A percentile compares a stretch with the other conserved stretches of the same genome.
phyloP scores from a whole-genome alignment of 2,888 invertebrate species.

The Temnothorax ravouxi region DNA sequence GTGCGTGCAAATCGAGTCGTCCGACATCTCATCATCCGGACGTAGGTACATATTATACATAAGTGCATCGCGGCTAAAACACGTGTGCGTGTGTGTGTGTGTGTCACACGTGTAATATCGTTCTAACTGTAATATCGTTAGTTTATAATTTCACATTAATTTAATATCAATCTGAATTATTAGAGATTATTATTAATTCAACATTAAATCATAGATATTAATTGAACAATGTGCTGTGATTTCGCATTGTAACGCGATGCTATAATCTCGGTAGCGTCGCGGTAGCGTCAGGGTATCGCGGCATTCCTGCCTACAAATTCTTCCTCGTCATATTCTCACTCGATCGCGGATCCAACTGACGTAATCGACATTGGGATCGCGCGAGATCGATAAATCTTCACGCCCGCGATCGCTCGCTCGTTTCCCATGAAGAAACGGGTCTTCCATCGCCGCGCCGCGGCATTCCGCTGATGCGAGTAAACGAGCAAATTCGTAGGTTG shows the following conservation, averaged over 20 bases:
- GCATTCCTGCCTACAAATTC: constrained; percentile 27
- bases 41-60: neutral
- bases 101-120: neutral
- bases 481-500: constrained; percentile 77
- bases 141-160: neutral
- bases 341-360: constrained; percentile 50
- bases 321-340: constrained; percentile 48
- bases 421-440: constrained; percentile 59
- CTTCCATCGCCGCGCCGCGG: constrained; percentile 52
- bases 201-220: neutral
- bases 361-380: constrained; percentile 69
- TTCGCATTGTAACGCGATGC: neutral
- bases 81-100: no score
- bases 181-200: neutral
- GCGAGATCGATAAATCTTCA: constrained; percentile 67
- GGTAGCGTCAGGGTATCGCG: neutral
- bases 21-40: neutral
- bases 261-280: neutral
- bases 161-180: neutral
- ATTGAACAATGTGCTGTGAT: no score
- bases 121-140: neutral
- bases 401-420: constrained; percentile 15
- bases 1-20: constrained; percentile 61
- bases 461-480: constrained; percentile 73
- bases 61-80: neutral